Evolutionary conservation across 2,113 vertebrate species (phyloP).

Genomic region (Pelecanus crispus): DNA sequence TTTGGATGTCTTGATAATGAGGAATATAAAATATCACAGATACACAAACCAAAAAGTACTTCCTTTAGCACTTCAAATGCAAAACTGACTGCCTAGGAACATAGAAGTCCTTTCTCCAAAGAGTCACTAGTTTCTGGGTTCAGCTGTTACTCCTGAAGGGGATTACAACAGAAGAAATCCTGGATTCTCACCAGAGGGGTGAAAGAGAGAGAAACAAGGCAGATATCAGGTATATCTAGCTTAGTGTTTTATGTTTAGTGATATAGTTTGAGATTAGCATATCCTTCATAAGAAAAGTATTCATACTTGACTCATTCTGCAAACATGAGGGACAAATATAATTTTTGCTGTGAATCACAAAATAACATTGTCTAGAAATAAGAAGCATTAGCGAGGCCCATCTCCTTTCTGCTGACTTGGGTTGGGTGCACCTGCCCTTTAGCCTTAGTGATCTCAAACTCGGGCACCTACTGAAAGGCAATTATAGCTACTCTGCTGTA

Average conservation of each 20-base stretch:
- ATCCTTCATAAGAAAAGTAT: not conserved
- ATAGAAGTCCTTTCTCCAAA: not conserved
- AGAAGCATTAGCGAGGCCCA: not conserved
- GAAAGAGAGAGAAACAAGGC: not conserved
- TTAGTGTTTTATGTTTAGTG: not conserved
- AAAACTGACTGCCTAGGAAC: not conserved
- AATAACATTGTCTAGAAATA: not conserved
- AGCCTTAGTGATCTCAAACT: not conserved
- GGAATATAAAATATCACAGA: not conserved
- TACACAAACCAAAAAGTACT: not conserved
- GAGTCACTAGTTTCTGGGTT: not conserved
- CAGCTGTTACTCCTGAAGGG: not conserved
- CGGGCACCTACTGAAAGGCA: not conserved
- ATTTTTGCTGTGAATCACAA: constrained; percentile 23
- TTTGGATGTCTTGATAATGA: not conserved
- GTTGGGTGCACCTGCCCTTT: not conserved
- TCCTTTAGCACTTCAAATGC: not conserved
- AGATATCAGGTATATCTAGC: not conserved
- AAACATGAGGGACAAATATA: not conserved
- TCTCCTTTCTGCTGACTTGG: not conserved
- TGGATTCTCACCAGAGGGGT: not conserved
- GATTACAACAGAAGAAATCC: not conserved
- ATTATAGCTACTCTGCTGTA: not conserved
- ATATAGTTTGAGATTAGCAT: not conserved
- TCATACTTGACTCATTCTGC: constrained; percentile 19